Base-by-base conservation (phyloP, 2,888 invertebrate species). In the Apoderus coryli region DNA sequence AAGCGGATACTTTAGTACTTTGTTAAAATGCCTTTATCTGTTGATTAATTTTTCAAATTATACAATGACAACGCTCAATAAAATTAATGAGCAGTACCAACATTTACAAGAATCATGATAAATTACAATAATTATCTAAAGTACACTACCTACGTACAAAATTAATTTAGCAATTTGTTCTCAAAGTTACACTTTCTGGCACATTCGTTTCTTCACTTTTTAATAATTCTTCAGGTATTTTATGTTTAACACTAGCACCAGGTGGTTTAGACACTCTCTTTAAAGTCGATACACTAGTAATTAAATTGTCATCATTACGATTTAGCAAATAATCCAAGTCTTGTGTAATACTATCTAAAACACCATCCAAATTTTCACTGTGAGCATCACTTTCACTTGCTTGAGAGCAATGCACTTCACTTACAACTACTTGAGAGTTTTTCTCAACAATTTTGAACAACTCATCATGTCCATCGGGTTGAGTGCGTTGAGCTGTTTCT, bases 321-420 rank as follows among this genome's bases (percentile, higher is more conserved):
- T 82, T 82, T 36, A 84, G 60, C 43, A 85, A 60, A 60, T 81
- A 84, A 58, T 84, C 80, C 43, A 85, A 60, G 59, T 85, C 84
- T 49, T 76, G 76, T 2, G 79, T 76, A 47, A 85, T 85, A 50
- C 80, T 72, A 59, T 80, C 76, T 28, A 84, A 59, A 65, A 84
- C 76, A 33, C 72, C 74, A 43, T 70, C 69, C 16, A 61, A 41
- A 31, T 31, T 32, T 11, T 25, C 38, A 22, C 16, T 28, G 2
- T 14, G 16, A 3, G n/a, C 16, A 16, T 61, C 54, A 10, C 30
- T 35, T 31, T 60, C 58, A 1, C 58, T 56, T 14, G 28, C 26
- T 1, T 54, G 52, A 36, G 59, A 54, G n/a, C n/a, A n/a, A n/a
- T n/a, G n/a, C 43, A 62, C 60, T 15, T 58, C 52, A 29, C 23